These are phyloP conservation scores for Spermophilus dauricus DNA, from an alignment of 2,113 vertebrate species.

Conservation along the genomic window DNA sequence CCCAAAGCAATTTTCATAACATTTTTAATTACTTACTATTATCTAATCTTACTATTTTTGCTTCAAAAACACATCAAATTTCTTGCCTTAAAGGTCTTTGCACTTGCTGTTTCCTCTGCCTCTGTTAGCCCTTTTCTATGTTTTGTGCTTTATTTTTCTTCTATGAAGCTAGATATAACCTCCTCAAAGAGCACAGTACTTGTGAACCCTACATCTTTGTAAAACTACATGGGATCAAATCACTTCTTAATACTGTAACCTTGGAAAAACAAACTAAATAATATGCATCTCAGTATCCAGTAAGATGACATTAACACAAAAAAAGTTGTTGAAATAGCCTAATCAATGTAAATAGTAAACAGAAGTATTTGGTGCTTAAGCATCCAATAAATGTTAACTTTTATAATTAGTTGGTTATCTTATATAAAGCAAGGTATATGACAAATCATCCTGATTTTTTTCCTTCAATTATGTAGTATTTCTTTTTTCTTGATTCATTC, in stretches of 20 bases:
- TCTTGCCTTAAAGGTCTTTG: constrained; percentile 6
- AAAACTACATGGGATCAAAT: not conserved
- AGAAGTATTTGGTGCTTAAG: not conserved
- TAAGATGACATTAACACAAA: not conserved
- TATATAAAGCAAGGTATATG: not conserved
- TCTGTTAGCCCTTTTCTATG: not conserved
- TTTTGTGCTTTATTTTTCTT: constrained; percentile 22
- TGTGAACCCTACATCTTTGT: not conserved
- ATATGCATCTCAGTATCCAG: not conserved
- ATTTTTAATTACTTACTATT: constrained; percentile 39
- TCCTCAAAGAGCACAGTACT: constrained; percentile 21
- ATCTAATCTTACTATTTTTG: not conserved
- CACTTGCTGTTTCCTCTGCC: not conserved
- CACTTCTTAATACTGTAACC: not conserved
- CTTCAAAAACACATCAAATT: constrained; percentile 39
- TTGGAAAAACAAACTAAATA: not conserved
- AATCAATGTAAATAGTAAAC: not conserved
- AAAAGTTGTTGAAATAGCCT: not conserved
- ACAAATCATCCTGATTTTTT: not conserved
- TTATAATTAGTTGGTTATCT: not conserved
- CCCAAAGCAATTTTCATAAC: constrained; percentile 16
- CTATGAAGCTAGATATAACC: not conserved
- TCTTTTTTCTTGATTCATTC: not conserved
- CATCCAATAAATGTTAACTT: not conserved
- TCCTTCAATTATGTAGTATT: not conserved